Evolutionary conservation across 2,113 vertebrate species (phyloP).

Genomic region (Orthonyx spaldingii): DNA sequence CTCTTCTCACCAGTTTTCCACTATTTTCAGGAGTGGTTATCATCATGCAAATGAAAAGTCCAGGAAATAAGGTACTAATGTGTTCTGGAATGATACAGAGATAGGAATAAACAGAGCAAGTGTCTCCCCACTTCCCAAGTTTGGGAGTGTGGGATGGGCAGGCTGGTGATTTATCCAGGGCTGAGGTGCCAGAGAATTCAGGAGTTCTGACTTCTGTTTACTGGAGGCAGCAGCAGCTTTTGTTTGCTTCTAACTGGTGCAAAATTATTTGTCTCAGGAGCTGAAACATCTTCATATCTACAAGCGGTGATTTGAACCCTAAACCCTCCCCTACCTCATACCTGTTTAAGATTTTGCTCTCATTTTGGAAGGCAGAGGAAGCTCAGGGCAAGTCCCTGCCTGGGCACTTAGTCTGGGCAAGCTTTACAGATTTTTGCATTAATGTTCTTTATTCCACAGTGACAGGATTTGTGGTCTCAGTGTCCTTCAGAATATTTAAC

Average conservation of each 20-base stretch:
- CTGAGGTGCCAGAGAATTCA: background rate
- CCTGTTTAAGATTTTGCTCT: background rate
- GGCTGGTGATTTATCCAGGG: background rate
- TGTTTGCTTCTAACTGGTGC: background rate
- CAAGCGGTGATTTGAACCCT: background rate
- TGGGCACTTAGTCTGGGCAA: background rate
- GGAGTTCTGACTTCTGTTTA: background rate
- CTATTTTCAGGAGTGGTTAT: background rate
- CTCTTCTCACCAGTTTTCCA: background rate
- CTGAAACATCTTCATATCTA: background rate
- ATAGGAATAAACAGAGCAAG: background rate
- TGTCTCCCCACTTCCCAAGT: background rate
- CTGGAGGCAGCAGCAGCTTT: background rate
- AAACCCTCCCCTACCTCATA: background rate
- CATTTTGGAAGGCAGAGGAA: background rate
- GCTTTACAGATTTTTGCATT: background rate
- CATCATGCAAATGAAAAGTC: background rate
- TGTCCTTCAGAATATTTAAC: background rate
- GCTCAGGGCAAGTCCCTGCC: background rate
- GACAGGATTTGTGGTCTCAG: background rate
- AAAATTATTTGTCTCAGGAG: background rate
- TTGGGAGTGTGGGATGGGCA: background rate
- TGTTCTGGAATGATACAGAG: background rate
- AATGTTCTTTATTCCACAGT: background rate
- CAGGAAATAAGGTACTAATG: background rate